Evolutionary conservation across 2,113 vertebrate genomes (phyloP).

Genomic region (Eonycteris spelaea): DNA sequence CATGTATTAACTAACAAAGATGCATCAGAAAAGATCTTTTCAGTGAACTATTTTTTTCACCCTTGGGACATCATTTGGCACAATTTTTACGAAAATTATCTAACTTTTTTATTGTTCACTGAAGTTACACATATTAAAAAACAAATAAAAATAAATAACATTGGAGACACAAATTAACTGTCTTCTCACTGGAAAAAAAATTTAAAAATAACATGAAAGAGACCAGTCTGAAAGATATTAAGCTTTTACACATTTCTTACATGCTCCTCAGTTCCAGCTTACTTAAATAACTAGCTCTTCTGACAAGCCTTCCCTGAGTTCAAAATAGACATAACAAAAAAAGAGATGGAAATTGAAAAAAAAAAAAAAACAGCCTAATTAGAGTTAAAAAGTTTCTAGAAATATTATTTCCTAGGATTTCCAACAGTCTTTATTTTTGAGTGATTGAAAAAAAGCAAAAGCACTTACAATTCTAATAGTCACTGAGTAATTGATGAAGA

Average conservation of each 20-base stretch:
- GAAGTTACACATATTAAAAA: neutral
- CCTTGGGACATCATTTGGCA: neutral
- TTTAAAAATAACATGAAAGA: constrained; percentile 1
- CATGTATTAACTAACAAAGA: neutral
- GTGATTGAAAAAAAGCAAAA: neutral
- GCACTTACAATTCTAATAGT: neutral
- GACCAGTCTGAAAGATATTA: neutral
- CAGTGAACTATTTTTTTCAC: neutral
- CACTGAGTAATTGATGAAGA: neutral
- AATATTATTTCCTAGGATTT: neutral
- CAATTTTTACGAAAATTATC: neutral
- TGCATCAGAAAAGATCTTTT: neutral
- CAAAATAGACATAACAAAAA: neutral
- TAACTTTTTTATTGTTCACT: neutral
- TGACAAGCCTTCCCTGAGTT: neutral
- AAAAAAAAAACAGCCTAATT: neutral
- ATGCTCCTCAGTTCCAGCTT: neutral
- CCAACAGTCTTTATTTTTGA: neutral
- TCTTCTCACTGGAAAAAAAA: neutral
- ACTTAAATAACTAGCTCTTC: neutral
- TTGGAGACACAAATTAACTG: neutral
- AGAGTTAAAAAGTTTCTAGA: neutral
- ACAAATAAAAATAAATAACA: neutral
- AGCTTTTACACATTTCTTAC: neutral
- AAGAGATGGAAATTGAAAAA: neutral